Conservation (phyloP, 2,888 invertebrate species). For the Tachina grossa region DNA sequence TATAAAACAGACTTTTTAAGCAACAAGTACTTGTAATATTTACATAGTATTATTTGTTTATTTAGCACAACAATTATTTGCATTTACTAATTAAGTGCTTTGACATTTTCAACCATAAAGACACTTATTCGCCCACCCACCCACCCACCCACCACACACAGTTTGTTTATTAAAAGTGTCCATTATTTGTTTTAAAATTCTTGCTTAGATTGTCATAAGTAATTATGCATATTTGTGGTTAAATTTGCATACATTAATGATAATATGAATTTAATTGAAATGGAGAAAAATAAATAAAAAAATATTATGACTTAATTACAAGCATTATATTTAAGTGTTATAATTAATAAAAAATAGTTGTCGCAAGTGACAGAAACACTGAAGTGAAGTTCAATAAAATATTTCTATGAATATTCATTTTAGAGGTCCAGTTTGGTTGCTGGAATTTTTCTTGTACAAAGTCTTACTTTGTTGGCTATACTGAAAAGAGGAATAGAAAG, state of each 20-base stretch:
- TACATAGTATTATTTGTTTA: slow-evolving; percentile 31
- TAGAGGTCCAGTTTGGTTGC: no score
- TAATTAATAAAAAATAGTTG: not conserved
- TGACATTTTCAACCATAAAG: slow-evolving; percentile 25
- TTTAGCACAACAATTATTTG: slow-evolving; percentile 30
- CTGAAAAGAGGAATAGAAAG: no score
- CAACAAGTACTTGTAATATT: not conserved
- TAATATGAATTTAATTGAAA: not conserved
- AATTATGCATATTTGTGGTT: slow-evolving; percentile 1
- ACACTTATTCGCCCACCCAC: no score
- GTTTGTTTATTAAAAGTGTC: slow-evolving; percentile 41
- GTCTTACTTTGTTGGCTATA: no score
- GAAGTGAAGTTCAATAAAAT: no score
- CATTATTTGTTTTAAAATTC: slow-evolving; percentile 27
- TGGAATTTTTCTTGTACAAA: no score
- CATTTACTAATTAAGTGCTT: slow-evolving; percentile 61
- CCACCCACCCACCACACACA: not conserved
- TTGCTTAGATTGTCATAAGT: not conserved
- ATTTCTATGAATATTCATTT: no score
- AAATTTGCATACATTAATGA: slow-evolving; percentile 26
- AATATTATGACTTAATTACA: slow-evolving; percentile 2
- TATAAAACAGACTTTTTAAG: slow-evolving; percentile 38
- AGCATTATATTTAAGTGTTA: not conserved
- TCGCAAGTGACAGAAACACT: not conserved
- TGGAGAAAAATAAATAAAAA: not conserved